Evolutionary conservation across 2,797 vertebrate species (phyloP), one percentile per base, ranked within the genome.

Genomic region (Carcharodon carcharias): DNA sequence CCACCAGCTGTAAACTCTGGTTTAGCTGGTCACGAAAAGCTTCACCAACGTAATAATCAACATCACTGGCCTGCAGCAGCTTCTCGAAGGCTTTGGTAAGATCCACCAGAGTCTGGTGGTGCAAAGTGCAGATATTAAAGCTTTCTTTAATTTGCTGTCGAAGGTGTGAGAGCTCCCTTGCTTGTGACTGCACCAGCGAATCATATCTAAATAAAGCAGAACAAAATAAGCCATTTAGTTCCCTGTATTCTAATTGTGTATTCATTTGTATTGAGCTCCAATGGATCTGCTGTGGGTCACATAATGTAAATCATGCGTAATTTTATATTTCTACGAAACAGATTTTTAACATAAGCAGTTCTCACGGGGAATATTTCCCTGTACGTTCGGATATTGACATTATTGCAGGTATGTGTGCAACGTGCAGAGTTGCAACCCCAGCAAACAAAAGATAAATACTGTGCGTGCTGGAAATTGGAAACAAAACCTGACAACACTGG

Each of bases 121-220:
- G 99, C 96, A 98, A 96, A 65, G 96, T 97, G 91, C 98, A 99
- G 96, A 98, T 97, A 96, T 97, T 96, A 9, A 97, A 98, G 97
- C 98, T 98, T 96, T 99, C 98, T 97, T 98, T 98, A 96, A 99
- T 98, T 97, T 99, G 98, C 96, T 98, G 98, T 96, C 98, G 97
- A 61, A 99, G 98, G 96, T 98, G 98, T 45, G 98, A 99, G 97
- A 99, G 97, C 96, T 99, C 99, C 96, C 97, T 98, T 95, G 98
- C 98, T 97, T 99, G 98, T 0, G 98, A 99, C 97, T 98, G 98
- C 96, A 99, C 98, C 96, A 99, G 97, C 5, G 98, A 98, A 97
- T 99, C 98, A 8, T 98, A 98, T 89, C 99, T 99, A 97, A 96
- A 96, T 96, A 97, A 97, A 95, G 35, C 50, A 95, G 45, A 77